phyloP scores from a whole-genome alignment of 2,113 vertebrate genomes.

The Jaculus jaculus region DNA sequence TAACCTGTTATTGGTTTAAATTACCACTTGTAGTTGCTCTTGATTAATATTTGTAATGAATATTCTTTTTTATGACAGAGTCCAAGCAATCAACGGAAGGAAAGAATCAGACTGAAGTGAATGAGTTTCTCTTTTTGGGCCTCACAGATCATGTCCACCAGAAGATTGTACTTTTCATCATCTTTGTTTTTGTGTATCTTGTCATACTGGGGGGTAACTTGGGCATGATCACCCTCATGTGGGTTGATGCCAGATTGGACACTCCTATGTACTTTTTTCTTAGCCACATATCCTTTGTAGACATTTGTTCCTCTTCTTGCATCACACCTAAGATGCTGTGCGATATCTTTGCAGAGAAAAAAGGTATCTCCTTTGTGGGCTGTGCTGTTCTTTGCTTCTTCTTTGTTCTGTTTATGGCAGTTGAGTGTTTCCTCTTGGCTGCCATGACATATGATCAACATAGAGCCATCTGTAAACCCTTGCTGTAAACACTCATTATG shows the following conservation, averaged over 20 bases:
- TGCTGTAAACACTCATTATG: slow-evolving; percentile 64
- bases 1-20: not conserved
- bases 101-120: slow-evolving; percentile 50
- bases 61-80: not conserved
- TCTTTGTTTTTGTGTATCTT: slow-evolving; percentile 61
- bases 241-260: slow-evolving; percentile 29
- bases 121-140: slow-evolving; percentile 65
- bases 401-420: slow-evolving; percentile 47
- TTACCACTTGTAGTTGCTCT: not conserved
- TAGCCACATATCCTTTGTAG: slow-evolving; percentile 69
- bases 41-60: not conserved
- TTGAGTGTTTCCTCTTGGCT: slow-evolving; percentile 71
- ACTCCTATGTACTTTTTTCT: slow-evolving; percentile 76
- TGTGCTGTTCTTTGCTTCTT: slow-evolving; percentile 70
- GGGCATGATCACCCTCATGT: slow-evolving; percentile 54
- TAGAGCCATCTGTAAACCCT: slow-evolving; percentile 64
- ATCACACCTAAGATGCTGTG: slow-evolving; percentile 64
- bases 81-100: not conserved
- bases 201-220: slow-evolving; percentile 55
- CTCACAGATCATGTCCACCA: slow-evolving; percentile 19
- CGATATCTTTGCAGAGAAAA: slow-evolving; percentile 54
- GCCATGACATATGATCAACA: slow-evolving; percentile 65
- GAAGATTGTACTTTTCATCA: slow-evolving; percentile 34
- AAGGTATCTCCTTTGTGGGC: slow-evolving; percentile 57
- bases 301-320: slow-evolving; percentile 66